Base-by-base conservation (phyloP, 2,888 invertebrate species). In the Ganaspis brasiliensis region DNA sequence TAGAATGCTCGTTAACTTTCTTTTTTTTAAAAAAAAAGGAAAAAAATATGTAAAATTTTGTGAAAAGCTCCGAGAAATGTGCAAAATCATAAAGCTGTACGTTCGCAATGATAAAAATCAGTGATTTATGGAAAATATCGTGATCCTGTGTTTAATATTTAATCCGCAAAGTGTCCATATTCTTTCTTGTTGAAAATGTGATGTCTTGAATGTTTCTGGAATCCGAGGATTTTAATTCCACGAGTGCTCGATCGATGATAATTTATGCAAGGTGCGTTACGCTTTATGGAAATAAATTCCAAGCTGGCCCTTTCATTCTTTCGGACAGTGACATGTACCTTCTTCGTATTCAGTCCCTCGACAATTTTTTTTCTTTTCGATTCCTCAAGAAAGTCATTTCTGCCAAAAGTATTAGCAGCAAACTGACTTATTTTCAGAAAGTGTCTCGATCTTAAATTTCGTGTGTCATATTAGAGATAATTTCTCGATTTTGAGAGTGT, bases 211-310 rank as follows among this genome's bases (percentile, higher is more conserved):
- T 6, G 67, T 45, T 67, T 67, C n/a, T 45, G 67, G 67, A 67
- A 24, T 67, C 40, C 67, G n/a, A 45, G 24, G 67, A 67, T 67
- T 67, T 45, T 24, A 67, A 67, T 67, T 67, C 67, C 24, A 67
- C 45, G 67, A n/a, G 67, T 67, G 24, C 67, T 67, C 67, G 24
- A 21, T 40, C 1, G 19, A 8, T 40, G 45, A 24, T 14, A 67
- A 67, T 67, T 67, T 67, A 67, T 67, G 67, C 67, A 67, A 67
- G 67, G 24, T 40, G 67, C 67, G 67, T 67, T 67, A 45, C 67
- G 45, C 67, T 67, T 67, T 45, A 67, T 67, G 67, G 67, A 67
- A 67, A 67, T 67, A 24, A 67, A 45, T 67, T 67, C 24, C 45
- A 45, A 26, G 12, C 56, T 56, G 67, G n/a, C 45, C 67, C 67